These are phyloP conservation scores for Leptinotarsa texana DNA, from an alignment of 1,140 invertebrate genomes.

Conservation along the genomic window DNA sequence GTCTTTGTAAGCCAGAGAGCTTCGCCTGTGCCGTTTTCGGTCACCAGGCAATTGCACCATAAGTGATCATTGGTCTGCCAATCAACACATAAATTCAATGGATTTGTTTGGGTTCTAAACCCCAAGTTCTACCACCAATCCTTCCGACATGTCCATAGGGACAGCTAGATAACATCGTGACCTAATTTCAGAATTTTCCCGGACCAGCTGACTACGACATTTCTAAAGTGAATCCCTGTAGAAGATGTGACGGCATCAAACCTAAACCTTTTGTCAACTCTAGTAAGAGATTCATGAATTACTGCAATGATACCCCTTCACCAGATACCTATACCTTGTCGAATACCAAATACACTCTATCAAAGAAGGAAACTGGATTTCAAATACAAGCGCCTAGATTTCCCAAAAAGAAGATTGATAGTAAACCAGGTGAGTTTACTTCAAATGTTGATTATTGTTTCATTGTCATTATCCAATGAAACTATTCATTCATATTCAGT, in stretches of 20 bases:
- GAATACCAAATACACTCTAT: background rate
- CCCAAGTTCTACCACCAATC: too few species aligned
- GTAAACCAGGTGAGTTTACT: conserved; percentile 15
- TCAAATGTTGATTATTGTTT: too few species aligned
- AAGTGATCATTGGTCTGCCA: too few species aligned
- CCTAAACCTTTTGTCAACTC: conserved; percentile 28
- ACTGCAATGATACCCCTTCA: background rate
- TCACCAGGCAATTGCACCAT: too few species aligned
- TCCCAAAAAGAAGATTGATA: conserved; percentile 7
- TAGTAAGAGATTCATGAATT: conserved; percentile 19
- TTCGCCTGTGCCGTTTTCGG: too few species aligned
- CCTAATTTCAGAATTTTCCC: conserved; percentile 10
- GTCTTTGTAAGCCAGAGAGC: too few species aligned
- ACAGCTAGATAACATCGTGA: too few species aligned
- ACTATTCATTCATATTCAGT: too few species aligned
- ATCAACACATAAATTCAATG: too few species aligned
- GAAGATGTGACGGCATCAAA: conserved; percentile 20
- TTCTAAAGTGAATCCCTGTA: background rate
- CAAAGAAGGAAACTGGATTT: conserved; percentile 10
- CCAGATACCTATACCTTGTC: conserved; percentile 18
- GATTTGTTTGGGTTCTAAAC: too few species aligned
- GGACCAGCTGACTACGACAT: conserved; percentile 31
- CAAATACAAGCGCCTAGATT: conserved; percentile 18
- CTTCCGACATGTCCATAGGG: too few species aligned
- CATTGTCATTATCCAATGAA: too few species aligned